These are phyloP conservation scores for Ptychobarbus kaznakovi DNA, from an alignment of 2,797 vertebrate species.

Conservation along the genomic window DNA sequence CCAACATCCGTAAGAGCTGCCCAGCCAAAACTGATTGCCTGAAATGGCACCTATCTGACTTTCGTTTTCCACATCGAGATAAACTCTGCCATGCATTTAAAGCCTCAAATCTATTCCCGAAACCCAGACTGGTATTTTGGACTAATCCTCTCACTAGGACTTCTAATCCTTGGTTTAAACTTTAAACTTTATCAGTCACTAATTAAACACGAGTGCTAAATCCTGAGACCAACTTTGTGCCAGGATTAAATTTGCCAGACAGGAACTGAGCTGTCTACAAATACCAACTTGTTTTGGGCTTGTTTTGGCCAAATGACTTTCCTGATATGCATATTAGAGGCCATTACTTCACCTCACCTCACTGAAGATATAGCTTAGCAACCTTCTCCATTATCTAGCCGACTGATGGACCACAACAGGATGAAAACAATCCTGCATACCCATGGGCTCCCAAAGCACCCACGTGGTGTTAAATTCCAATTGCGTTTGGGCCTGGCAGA, in stretches of 20 bases:
- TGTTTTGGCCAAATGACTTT: conserved; percentile 35
- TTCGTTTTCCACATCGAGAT: conserved; percentile 24
- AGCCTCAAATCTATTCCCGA: conserved; percentile 31
- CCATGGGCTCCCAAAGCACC: conserved; percentile 35
- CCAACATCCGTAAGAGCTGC: not conserved
- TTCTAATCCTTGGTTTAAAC: conserved; percentile 59
- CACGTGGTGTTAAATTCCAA: conserved; percentile 71
- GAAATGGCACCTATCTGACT: conserved; percentile 17
- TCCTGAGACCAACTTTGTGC: conserved; percentile 31
- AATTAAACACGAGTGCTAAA: conserved; percentile 42
- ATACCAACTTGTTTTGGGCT: conserved; percentile 37
- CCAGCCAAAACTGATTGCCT: conserved; percentile 25
- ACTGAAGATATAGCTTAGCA: conserved; percentile 36
- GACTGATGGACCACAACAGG: conserved; percentile 57
- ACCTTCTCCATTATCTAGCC: conserved; percentile 30
- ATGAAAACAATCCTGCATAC: conserved; percentile 47
- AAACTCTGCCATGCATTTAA: conserved; percentile 35
- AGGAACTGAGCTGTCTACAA: conserved; percentile 46
- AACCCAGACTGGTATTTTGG: conserved; percentile 56
- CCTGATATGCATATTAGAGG: conserved; percentile 4
- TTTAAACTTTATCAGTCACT: conserved; percentile 46
- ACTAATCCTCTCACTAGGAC: conserved; percentile 55
- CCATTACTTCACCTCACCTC: conserved; percentile 43
- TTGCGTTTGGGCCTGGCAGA: conserved; percentile 70
- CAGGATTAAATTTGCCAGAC: conserved; percentile 41